These are phyloP conservation scores for Furcifer pardalis DNA, from an alignment of 2,797 vertebrate species.

Conservation along the genomic window DNA sequence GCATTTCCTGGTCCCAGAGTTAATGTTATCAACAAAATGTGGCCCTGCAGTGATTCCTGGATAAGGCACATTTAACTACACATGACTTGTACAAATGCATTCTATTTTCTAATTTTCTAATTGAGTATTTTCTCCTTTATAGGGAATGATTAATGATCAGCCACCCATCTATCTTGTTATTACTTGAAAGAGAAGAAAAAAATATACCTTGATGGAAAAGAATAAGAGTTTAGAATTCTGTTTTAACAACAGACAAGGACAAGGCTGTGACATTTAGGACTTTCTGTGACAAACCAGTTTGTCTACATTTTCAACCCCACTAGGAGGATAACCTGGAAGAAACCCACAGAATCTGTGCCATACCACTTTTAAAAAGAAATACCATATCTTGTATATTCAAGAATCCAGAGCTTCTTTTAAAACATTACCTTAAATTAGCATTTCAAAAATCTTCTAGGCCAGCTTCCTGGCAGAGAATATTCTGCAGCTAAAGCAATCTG, in stretches of 20 bases:
- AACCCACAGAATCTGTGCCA: background rate
- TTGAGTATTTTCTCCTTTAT: background rate
- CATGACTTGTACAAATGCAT: slow-evolving; percentile 16
- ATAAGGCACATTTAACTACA: too few relatives aligned
- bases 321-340: background rate
- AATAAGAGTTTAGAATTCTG: background rate
- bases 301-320: background rate
- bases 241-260: background rate
- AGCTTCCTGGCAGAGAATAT: too few relatives aligned
- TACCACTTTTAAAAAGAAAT: too few relatives aligned
- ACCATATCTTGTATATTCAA: too few relatives aligned
- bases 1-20: too few relatives aligned
- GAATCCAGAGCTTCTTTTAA: background rate
- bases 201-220: background rate
- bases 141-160: background rate
- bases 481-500: too few relatives aligned
- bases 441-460: too few relatives aligned
- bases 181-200: background rate
- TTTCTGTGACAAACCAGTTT: background rate
- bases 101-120: too few relatives aligned
- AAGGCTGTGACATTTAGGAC: background rate
- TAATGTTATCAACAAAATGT: too few relatives aligned
- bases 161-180: background rate
- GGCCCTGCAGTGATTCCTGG: too few relatives aligned
- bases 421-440: background rate